phyloP scores from a whole-genome alignment of 2,797 vertebrate genomes.

The Leptodactylus fallax region DNA sequence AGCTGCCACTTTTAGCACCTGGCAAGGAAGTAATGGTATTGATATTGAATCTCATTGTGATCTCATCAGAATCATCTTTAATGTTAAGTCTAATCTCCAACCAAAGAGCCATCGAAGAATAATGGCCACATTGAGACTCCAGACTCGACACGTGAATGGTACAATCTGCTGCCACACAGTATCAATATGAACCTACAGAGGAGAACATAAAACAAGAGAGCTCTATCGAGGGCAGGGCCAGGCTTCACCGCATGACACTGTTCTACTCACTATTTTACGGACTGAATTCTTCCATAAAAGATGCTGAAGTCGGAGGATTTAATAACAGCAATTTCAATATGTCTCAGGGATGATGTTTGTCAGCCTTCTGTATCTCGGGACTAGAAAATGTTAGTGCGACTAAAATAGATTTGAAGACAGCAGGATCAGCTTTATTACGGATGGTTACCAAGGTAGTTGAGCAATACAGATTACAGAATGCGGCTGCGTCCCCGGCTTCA shows the following conservation, averaged over 20 bases:
- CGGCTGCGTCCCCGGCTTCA: conserved; percentile 26
- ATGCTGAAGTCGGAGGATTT: conserved; percentile 16
- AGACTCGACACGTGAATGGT: background rate
- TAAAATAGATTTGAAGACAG: conserved; percentile 46
- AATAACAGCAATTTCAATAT: conserved; percentile 28
- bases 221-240: background rate
- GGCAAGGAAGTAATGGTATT: background rate
- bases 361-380: background rate
- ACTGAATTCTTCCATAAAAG: background rate
- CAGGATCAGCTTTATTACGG: conserved; percentile 27
- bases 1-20: background rate
- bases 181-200: background rate
- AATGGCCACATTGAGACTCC: background rate
- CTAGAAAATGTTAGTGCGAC: conserved; percentile 33
- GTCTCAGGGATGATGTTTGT: conserved; percentile 2
- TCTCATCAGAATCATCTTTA: background rate
- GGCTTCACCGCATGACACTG: background rate
- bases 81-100: background rate
- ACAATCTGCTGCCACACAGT: background rate
- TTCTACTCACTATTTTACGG: background rate
- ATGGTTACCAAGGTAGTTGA: conserved; percentile 54
- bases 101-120: background rate
- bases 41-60: background rate
- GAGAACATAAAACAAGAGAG: background rate
- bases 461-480: conserved; percentile 40